phyloP scores from a whole-genome alignment of 1,140 invertebrate genomes.

The Aplysia californica region DNA sequence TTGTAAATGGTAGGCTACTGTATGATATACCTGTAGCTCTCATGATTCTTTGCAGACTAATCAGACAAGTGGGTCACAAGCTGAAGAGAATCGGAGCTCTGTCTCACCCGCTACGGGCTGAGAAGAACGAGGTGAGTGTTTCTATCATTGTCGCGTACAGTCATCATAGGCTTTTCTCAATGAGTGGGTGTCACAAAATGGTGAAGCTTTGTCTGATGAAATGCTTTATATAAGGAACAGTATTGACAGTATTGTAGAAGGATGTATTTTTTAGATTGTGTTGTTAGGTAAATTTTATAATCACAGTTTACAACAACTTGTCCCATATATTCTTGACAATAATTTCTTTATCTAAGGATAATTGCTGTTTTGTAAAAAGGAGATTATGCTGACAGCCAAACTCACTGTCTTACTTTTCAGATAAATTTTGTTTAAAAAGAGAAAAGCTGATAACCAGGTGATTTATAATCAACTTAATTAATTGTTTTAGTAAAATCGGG shows the following conservation, averaged over 20 bases:
- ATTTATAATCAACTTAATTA: no score
- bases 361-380: background rate
- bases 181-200: background rate
- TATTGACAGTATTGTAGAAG: no score
- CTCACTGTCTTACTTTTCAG: no score
- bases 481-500: no score
- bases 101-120: slow-evolving; percentile 51
- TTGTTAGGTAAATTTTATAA: background rate
- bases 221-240: no score
- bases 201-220: no score
- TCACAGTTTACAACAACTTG: background rate
- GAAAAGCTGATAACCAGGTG: no score
- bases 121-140: slow-evolving; percentile 48
- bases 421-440: no score
- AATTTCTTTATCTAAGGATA: background rate
- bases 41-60: slow-evolving; percentile 53
- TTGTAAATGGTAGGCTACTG: no score
- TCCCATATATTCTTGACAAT: background rate
- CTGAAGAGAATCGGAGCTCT: slow-evolving; percentile 57
- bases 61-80: slow-evolving; percentile 59
- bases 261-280: background rate
- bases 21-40: no score
- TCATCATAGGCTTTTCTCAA: no score
- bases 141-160: background rate
- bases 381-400: background rate